phyloP scores from a whole-genome alignment of 2,113 vertebrate species.

The Paraplagusia blochii region DNA sequence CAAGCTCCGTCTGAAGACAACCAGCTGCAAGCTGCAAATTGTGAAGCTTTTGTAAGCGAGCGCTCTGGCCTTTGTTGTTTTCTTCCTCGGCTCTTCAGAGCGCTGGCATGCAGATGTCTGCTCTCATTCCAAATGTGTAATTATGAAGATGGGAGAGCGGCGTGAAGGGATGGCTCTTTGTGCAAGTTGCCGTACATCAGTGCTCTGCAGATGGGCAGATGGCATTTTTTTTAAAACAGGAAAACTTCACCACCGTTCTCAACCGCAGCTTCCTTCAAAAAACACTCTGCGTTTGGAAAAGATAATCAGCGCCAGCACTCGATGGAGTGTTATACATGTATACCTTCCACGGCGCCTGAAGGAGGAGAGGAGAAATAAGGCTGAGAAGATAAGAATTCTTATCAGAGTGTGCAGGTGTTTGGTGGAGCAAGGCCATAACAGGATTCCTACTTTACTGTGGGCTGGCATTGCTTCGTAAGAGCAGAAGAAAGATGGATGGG shows the following conservation, averaged over 20 bases:
- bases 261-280: constrained; percentile 14
- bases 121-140: constrained; percentile 53
- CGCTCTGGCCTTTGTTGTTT: constrained; percentile 58
- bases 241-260: constrained; percentile 19
- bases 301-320: constrained; percentile 37
- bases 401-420: constrained; percentile 66
- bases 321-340: constrained; percentile 10
- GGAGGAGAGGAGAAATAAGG: constrained; percentile 35
- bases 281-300: constrained; percentile 21
- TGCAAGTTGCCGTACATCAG: constrained; percentile 18
- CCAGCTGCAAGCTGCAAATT: constrained; percentile 67
- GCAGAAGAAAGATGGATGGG: constrained; percentile 13
- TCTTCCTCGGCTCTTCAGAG: constrained; percentile 52
- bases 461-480: constrained; percentile 24
- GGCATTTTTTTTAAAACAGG: constrained; percentile 28
- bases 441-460: constrained; percentile 42
- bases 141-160: constrained; percentile 43
- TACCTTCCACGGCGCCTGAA: constrained; percentile 16
- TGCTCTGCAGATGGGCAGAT: constrained; percentile 24
- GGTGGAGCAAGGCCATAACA: constrained; percentile 45
- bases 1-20: constrained; percentile 46
- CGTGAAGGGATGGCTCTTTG: constrained; percentile 34
- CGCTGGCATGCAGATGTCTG: constrained; percentile 56
- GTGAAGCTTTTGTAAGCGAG: constrained; percentile 45
- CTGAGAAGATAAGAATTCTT: constrained; percentile 58